Base-by-base conservation (phyloP, 2,113 vertebrate species). In the Ornithorhynchus anatinus region DNA sequence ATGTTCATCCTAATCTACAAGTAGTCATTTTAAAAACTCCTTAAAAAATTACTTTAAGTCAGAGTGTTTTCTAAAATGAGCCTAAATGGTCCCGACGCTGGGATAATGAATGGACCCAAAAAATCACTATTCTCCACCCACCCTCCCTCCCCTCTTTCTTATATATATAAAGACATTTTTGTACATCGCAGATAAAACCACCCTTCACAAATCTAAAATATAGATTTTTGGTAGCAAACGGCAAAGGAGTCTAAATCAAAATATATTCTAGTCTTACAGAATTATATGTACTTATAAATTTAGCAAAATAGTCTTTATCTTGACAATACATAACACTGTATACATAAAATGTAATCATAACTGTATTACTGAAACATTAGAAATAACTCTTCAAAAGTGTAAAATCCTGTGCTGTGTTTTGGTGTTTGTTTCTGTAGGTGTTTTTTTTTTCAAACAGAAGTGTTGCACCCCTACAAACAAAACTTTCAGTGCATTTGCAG, bases 231-330 rank as follows among this genome's bases (percentile, higher is more conserved):
- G 80, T 92, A 91, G 62, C 84, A 93, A 94, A 92, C 51, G 64
- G 75, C 84, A 76, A 65, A 81, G 74, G 88, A 74, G 44, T 50
- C 84, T 89, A 89, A 82, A 85, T 82, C 90, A 92, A 93, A 93
- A 93, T 91, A 94, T 83, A 92, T 67, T 84, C 85, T 91, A 89
- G n/a, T 87, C 86, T 89, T 90, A 91, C 85, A 91, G 79, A 19
- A 82, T 80, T 85, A 64, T 79, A 82, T 80, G 79, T 81, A 77
- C 72, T 79, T 84, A 88, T 90, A 83, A 88, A 89, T 83, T 89
- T 93, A 91, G 69, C 86, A 92, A 92, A 93, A 92, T 92, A 91
- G 72, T 84, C 79, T 88, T 80, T 84, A 82, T 75, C 72, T 90
- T 75, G 78, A 84, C 60, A 78, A 90, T 89, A 91, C 56, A 88